A percentile compares a stretch with the other conserved stretches of the same genome.
phyloP scores from a whole-genome alignment of 1,140 invertebrate genomes.

The Bursaphelenchus mucronatus region DNA sequence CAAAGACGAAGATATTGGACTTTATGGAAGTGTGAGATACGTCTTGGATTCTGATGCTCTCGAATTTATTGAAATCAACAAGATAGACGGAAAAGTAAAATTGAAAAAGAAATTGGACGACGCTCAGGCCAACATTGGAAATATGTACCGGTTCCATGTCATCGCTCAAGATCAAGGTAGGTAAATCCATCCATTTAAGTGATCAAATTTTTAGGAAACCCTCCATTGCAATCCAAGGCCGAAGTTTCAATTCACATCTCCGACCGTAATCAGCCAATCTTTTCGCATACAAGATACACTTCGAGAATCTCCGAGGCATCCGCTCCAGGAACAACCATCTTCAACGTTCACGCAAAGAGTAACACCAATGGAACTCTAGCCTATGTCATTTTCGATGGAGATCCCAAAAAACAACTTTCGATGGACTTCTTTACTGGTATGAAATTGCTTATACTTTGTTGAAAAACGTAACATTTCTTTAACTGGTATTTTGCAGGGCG shows the following conservation, averaged over 20 bases:
- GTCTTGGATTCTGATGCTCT: conserved; percentile 43
- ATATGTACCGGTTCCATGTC: conserved; percentile 34
- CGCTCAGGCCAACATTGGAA: conserved; percentile 16
- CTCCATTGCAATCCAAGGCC: conserved; percentile 23
- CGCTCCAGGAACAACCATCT: conserved; percentile 31
- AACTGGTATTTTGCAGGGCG: conserved; percentile 1
- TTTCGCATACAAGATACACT: conserved; percentile 40
- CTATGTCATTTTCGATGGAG: conserved; percentile 37
- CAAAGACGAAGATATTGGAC: conserved; percentile 62
- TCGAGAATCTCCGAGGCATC: conserved; percentile 34
- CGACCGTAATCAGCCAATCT: conserved; percentile 43
- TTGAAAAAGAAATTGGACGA: conserved; percentile 12
- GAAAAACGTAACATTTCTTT: neutral
- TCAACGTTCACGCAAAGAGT: conserved; percentile 36
- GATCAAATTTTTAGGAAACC: conserved; percentile 32
- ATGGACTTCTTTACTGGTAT: conserved; percentile 67
- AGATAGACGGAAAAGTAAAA: conserved; percentile 46
- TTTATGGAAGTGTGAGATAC: conserved; percentile 63
- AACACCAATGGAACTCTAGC: conserved; percentile 43
- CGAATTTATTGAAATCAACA: conserved; percentile 45
- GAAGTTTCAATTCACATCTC: conserved; percentile 34
- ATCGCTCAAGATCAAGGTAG: conserved; percentile 41
- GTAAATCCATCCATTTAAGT: neutral
- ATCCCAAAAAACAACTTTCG: conserved; percentile 32
- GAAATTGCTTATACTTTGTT: conserved; percentile 70